A percentile compares a stretch with the other conserved stretches of the same genome.
Conservation (phyloP, 53 echinoderm and acorn worm genomes). For the Pentamera pediparva region DNA sequence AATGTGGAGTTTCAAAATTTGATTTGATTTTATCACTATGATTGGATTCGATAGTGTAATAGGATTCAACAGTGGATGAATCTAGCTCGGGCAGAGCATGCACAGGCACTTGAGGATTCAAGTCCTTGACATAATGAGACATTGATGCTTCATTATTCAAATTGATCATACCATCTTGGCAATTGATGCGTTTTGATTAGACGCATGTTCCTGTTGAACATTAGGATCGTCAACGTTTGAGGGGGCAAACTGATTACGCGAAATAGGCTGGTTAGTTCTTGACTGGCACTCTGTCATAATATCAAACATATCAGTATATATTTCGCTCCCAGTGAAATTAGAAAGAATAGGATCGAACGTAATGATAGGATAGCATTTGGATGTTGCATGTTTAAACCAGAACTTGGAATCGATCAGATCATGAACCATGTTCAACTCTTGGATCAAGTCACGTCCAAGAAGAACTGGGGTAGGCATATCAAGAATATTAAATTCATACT, state of each 20-base stretch:
- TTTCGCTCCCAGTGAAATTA: background rate
- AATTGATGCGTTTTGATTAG: too few species aligned
- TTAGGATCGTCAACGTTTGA: background rate
- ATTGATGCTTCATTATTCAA: background rate
- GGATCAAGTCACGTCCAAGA: slow-evolving; percentile 12
- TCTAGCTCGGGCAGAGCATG: background rate
- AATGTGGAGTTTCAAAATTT: background rate
- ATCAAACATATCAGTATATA: background rate
- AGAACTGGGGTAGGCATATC: slow-evolving; percentile 11
- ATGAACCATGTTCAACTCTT: slow-evolving; percentile 4
- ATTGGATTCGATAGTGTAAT: background rate
- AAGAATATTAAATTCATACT: background rate
- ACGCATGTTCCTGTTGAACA: background rate
- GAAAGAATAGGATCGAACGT: background rate
- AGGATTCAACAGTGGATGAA: slow-evolving; percentile 15
- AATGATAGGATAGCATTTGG: background rate
- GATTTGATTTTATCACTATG: slow-evolving; percentile 9
- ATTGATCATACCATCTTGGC: too few species aligned
- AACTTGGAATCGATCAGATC: slow-evolving; percentile 13
- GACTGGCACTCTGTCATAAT: background rate
- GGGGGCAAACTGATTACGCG: background rate
- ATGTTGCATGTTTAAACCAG: slow-evolving; percentile 11
- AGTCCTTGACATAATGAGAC: slow-evolving; percentile 4
- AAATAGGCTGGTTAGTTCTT: background rate
- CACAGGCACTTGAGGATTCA: background rate